Evolutionary conservation across 2,888 invertebrate species (phyloP), one percentile per base, ranked within the genome.

Genomic region (Calephelis perditalis): DNA sequence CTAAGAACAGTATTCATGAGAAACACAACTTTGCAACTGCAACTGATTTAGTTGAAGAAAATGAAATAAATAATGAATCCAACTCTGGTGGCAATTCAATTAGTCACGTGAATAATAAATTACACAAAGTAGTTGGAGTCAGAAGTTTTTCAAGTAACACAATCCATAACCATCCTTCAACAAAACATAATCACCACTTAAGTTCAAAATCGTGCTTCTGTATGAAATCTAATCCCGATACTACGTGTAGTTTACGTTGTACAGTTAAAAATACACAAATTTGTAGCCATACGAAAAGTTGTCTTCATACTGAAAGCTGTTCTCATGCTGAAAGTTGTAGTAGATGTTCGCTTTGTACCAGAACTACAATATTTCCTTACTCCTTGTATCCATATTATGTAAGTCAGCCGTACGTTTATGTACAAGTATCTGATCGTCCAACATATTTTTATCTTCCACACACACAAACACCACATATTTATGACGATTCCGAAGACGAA

Each of bases 51-150:
- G 56, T 56, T 40, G 26, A 57, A 5, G 66, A 63, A 62, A 63
- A 9, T 64, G 36, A 62, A 58, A 60, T 7, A 36, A 57, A 60
- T 26, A 35, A 54, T 59, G 62, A 66, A 7, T 10, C 6, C 2
- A 8, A 11, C 10, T 35, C 52, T 3, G 11, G 26, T 0, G 35
- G 0, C 10, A 2, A 52, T 6, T 11, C 35, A 52, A 35, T 10
- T 6, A 49, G 11, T 35, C 10, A 52, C 2, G 2, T 35, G 9
- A 35, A 35, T 10, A 52, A 52, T 52, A 52, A 52, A 36, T 35
- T 52, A 61, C 67, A 73, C 57, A 86, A 84, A 77, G 67, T 77
- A 59, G 66, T 86, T 15, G 84, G 75, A 59, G 70, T 83, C 37
- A 78, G 85, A 71, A 86, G 84, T 71, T 75, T 86, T n/a, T 61